Percentiles rank a stretch among this genome's conserved stretches.
Evolutionary conservation across 2,888 invertebrate genomes (phyloP).

Genomic region (Drosophila infuscata): DNA sequence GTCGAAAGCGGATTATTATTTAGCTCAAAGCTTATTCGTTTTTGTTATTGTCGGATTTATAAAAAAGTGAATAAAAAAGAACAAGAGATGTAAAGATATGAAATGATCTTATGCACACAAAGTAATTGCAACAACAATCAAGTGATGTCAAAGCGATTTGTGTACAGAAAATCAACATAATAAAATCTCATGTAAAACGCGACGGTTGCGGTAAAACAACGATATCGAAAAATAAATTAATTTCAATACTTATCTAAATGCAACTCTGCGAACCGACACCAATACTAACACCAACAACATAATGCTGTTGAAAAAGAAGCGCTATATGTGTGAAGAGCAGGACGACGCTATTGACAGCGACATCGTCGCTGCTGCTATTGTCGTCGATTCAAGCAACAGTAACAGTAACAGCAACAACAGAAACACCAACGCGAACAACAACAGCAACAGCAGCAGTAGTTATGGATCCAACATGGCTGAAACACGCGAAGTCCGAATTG

Average conservation of each 20-base stretch:
- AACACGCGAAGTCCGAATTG: conserved; percentile 95
- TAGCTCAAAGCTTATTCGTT: conserved; percentile 15
- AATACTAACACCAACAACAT: conserved; percentile 61
- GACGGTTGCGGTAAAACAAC: conserved; percentile 41
- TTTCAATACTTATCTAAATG: conserved; percentile 66
- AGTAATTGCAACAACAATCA: conserved; percentile 32
- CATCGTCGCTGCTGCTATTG: conserved; percentile 61
- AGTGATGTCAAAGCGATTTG: conserved; percentile 56
- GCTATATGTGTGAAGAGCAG: conserved; percentile 81
- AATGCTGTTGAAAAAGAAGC: conserved; percentile 83
- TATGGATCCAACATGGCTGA: conserved; percentile 97
- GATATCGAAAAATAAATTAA: conserved; percentile 42
- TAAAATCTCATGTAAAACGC: conserved; percentile 27
- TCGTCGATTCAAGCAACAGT: conserved; percentile 50
- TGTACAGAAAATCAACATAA: conserved; percentile 34
- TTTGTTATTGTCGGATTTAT: conserved; percentile 26
- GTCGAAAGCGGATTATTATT: conserved; percentile 42
- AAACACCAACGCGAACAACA: conserved; percentile 70
- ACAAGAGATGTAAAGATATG: conserved; percentile 35
- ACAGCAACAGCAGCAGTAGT: conserved; percentile 84
- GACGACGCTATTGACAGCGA: conserved; percentile 71
- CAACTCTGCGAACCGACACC: conserved; percentile 56
- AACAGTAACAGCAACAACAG: conserved; percentile 73
- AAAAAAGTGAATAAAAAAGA: conserved; percentile 44
- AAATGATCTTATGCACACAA: conserved; percentile 23